Evolutionary conservation across 2,888 invertebrate genomes (phyloP).

Genomic region (Diabrotica balteata): DNA sequence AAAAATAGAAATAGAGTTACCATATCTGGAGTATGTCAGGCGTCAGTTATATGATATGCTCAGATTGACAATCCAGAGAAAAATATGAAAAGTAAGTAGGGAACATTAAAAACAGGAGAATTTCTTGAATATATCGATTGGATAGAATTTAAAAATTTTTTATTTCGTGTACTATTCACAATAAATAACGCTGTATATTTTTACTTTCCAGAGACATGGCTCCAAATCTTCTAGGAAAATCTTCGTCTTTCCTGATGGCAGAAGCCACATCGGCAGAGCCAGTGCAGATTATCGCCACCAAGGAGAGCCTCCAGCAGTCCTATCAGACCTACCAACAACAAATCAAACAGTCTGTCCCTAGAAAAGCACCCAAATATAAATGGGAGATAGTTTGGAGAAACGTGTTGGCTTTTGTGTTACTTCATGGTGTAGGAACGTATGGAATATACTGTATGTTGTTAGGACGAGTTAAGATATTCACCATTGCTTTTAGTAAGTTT

Average conservation of each 20-base stretch:
- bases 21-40: too few relatives aligned
- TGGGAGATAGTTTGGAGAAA: conserved; percentile 84
- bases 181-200: neutral
- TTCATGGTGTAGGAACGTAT: conserved; percentile 72
- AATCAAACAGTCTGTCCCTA: conserved; percentile 13
- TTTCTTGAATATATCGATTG: too few relatives aligned
- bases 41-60: too few relatives aligned
- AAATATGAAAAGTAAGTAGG: too few relatives aligned
- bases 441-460: conserved; percentile 67
- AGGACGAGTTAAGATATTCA: conserved; percentile 53
- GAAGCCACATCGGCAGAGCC: conserved; percentile 50
- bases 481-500: conserved; percentile 67
- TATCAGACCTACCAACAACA: conserved; percentile 30
- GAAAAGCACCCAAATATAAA: conserved; percentile 44
- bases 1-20: too few relatives aligned
- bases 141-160: too few relatives aligned
- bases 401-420: conserved; percentile 73
- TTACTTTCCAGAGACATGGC: conserved; percentile 61
- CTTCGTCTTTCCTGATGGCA: conserved; percentile 64
- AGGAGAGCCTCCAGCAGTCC: conserved; percentile 28
- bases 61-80: too few relatives aligned
- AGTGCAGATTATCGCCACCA: conserved; percentile 46
- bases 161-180: neutral
- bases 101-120: too few relatives aligned
- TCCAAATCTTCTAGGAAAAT: conserved; percentile 68